These are phyloP conservation scores for Apis mellifera DNA, from an alignment of 1,140 invertebrate species.

Conservation along the genomic window DNA sequence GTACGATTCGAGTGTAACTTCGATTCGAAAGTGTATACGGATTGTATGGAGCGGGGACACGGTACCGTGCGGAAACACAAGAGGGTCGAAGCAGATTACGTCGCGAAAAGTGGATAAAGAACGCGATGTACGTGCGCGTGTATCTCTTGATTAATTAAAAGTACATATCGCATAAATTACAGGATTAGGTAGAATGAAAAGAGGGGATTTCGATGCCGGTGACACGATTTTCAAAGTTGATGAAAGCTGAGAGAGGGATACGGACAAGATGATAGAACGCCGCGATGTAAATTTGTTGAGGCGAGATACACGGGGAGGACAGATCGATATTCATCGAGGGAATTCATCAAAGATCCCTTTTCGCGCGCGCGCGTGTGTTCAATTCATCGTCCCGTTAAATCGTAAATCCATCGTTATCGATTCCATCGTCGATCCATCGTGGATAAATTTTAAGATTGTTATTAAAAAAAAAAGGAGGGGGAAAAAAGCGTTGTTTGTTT, in stretches of 20 bases:
- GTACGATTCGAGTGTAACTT: slow-evolving; percentile 14
- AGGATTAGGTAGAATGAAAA: slow-evolving; percentile 37
- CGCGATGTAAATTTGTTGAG: slow-evolving; percentile 35
- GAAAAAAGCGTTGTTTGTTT: not conserved
- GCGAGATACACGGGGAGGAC: not conserved
- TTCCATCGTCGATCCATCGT: no score
- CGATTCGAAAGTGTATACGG: slow-evolving; percentile 3
- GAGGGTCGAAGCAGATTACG: slow-evolving; percentile 3
- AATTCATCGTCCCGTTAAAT: not conserved
- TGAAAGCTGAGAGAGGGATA: slow-evolving; percentile 41
- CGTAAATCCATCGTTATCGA: no score
- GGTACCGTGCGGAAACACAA: slow-evolving; percentile 32
- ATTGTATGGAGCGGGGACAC: slow-evolving; percentile 4
- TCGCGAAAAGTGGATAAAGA: slow-evolving; percentile 50
- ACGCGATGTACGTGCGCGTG: not conserved
- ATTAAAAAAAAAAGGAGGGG: no score
- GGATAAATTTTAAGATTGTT: no score
- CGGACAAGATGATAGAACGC: slow-evolving; percentile 13
- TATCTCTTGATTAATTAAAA: slow-evolving; percentile 63
- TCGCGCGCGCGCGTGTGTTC: not conserved
- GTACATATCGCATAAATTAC: slow-evolving; percentile 47
- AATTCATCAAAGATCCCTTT: slow-evolving; percentile 10
- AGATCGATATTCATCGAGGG: slow-evolving; percentile 32
- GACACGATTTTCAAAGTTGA: slow-evolving; percentile 53
- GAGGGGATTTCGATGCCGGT: slow-evolving; percentile 25